Base-by-base conservation (phyloP, 2,113 vertebrate genomes). In the Ardeotis arabs region DNA sequence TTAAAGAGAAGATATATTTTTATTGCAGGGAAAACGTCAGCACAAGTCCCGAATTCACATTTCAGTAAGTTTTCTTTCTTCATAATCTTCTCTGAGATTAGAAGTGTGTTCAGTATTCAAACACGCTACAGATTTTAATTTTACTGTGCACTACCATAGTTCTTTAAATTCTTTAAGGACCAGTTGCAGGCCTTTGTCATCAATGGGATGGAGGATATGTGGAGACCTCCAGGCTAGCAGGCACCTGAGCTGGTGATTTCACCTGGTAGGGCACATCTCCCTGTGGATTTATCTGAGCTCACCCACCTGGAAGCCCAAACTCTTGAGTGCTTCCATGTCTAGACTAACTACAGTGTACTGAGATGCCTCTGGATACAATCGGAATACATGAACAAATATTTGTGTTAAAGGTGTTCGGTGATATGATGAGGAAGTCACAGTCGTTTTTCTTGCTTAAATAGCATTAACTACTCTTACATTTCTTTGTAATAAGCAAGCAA, bases 221-320 rank as follows among this genome's bases (percentile, higher is more conserved):
- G 33, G 67, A 78, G 53, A 73, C 37, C 60, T 74, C 24, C 21
- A 29, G 49, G 14, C 23, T 12, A 45, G 44, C 17, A 58, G 33
- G 55, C 33, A 63, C 24, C 23, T 0, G 1, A 63, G 49, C 31
- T 22, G 70, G 23, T 0, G 4, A 41, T 23, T 66, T 82, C 18
- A 29, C n/a, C 28, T 49, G 27, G 10, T 29, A 25, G 27, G 31
- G 7, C n/a, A 56, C 27, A 8, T n/a, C 8, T 53, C 52, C 56
- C 7, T 2, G 1, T 37, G 52, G 29, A 35, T 82, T 76, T 60
- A 11, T 37, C 31, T 3, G 2, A 21, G 27, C 31, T 45, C 0
- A 0, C 24, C 52, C 0, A 0, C 24, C 52, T 67, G 66, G 45
- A 67, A 55, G 18, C 16, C 39, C 6, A 22, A 50, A 20, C 17